A percentile compares a stretch with the other conserved stretches of the same genome.
Evolutionary conservation across 1,140 invertebrate species (phyloP).

Genomic region (Pachypsylla venusta): DNA sequence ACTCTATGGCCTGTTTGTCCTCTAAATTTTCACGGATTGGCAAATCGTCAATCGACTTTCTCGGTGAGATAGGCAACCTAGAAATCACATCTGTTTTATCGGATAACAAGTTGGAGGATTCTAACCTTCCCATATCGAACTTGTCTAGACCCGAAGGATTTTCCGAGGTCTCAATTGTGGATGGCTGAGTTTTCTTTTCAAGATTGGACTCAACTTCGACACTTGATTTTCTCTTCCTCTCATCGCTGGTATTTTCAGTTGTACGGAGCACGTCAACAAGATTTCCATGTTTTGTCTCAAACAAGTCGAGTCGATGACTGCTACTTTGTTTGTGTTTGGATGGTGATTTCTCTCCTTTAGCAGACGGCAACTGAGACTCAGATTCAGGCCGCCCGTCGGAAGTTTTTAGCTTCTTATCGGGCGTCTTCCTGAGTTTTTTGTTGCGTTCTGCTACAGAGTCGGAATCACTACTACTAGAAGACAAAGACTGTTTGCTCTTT

Average conservation of each 20-base stretch:
- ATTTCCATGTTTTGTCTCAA: constrained; percentile 44
- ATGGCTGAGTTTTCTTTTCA: constrained; percentile 11
- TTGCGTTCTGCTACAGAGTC: constrained; percentile 31
- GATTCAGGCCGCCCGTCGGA: constrained; percentile 60
- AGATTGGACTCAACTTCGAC: constrained; percentile 14
- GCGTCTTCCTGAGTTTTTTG: constrained; percentile 47
- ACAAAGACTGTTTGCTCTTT: constrained; percentile 17
- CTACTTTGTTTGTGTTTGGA: constrained; percentile 29
- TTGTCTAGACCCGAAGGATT: constrained; percentile 13
- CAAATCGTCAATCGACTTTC: background rate
- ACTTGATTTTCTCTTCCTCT: constrained; percentile 29
- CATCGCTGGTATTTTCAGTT: constrained; percentile 22
- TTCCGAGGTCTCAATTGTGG: background rate
- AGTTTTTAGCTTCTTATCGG: constrained; percentile 74
- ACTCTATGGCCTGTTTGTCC: constrained; percentile 1
- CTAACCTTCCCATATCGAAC: background rate
- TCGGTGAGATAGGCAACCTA: background rate
- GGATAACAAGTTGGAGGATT: background rate
- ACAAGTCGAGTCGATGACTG: constrained; percentile 45
- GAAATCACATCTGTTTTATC: background rate
- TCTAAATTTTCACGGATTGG: background rate
- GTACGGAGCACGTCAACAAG: constrained; percentile 30
- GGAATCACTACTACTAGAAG: constrained; percentile 24
- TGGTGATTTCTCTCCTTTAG: constrained; percentile 54
- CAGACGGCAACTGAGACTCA: constrained; percentile 51